Conservation (phyloP, 2,113 vertebrate genomes). For the Noctilio leporinus region DNA sequence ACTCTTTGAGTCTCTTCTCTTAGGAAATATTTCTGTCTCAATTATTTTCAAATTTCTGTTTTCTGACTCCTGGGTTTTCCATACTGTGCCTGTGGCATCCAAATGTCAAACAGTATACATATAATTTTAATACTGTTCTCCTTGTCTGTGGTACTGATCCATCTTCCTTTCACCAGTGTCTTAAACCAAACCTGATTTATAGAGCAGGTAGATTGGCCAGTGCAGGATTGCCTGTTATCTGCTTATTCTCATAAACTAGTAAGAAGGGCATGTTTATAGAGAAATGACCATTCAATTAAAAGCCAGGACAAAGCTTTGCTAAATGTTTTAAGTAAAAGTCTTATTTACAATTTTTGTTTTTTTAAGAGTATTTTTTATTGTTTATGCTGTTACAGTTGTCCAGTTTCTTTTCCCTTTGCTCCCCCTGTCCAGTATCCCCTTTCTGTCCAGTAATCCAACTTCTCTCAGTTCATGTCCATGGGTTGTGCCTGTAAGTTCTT, state of each 20-base stretch:
- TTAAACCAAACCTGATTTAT: not conserved
- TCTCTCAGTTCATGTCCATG: too few species aligned
- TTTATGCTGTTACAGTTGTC: too few species aligned
- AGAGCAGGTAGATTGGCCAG: not conserved
- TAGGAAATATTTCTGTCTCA: not conserved
- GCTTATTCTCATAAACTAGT: not conserved
- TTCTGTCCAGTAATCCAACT: too few species aligned
- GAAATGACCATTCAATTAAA: not conserved
- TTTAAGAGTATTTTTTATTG: too few species aligned
- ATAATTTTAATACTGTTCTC: not conserved
- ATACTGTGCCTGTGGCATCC: not conserved
- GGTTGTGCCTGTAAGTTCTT: too few species aligned
- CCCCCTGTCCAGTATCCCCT: too few species aligned
- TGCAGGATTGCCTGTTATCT: not conserved
- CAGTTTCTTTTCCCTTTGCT: too few species aligned
- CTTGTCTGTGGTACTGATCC: not conserved
- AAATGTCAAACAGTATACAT: not conserved
- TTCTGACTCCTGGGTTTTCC: not conserved
- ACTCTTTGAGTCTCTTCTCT: not conserved
- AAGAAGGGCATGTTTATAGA: accelerated
- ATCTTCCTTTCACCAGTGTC: not conserved
- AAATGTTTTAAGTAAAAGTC: conserved; percentile 8
- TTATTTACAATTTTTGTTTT: not conserved
- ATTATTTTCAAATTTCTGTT: not conserved
- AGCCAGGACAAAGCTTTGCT: not conserved